phyloP scores from a whole-genome alignment of 1,140 invertebrate species.

The Macrobrachium rosenbergii region DNA sequence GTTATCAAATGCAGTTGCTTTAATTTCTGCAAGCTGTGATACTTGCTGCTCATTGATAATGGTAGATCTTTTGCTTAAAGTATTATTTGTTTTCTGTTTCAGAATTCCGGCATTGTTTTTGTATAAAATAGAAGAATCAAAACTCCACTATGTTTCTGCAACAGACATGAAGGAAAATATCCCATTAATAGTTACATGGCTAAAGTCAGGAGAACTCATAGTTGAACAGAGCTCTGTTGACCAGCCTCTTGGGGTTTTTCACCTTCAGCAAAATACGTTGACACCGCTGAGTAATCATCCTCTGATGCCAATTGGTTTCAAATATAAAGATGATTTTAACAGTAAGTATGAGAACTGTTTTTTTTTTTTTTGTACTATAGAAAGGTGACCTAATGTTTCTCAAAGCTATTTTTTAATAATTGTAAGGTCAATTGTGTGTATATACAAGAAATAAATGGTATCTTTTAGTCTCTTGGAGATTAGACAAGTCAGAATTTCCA shows the following conservation, averaged over 20 bases:
- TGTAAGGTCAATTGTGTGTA: no score
- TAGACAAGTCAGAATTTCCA: no score
- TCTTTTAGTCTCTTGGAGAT: no score
- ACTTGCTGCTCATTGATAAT: no score
- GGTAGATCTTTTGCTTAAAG: no score
- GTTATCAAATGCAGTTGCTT: no score
- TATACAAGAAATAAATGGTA: no score
- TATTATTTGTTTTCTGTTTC: not conserved
- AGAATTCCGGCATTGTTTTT: conserved; percentile 21
- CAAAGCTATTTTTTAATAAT: no score
- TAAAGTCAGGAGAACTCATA: conserved; percentile 1
- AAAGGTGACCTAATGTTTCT: no score
- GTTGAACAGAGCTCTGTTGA: not conserved
- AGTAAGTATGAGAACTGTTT: not conserved
- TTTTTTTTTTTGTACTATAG: not conserved
- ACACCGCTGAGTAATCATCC: not conserved
- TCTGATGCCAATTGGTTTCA: not conserved
- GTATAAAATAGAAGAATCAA: conserved; percentile 3
- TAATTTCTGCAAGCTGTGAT: no score
- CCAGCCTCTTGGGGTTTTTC: not conserved
- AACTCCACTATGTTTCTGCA: not conserved
- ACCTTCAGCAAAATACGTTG: not conserved
- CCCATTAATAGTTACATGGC: not conserved
- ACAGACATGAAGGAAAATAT: not conserved
- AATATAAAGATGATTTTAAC: not conserved